These are phyloP conservation scores for Tamias sibiricus DNA, from an alignment of 2,113 vertebrate species.

Conservation along the genomic window DNA sequence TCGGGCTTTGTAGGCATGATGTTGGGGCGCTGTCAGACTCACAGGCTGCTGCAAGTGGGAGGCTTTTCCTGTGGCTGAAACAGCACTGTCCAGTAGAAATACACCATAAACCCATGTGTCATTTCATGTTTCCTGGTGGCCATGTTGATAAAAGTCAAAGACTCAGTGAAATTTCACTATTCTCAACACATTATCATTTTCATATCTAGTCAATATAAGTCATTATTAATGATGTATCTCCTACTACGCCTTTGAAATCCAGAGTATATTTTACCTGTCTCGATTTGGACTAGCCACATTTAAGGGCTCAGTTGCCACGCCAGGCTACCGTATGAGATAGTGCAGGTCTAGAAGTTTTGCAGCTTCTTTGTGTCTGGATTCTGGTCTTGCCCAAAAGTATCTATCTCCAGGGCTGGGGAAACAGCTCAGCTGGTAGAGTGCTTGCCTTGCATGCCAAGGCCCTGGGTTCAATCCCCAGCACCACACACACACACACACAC, in stretches of 20 bases:
- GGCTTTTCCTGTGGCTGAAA: background rate
- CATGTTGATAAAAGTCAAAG: background rate
- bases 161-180: background rate
- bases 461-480: too few relatives aligned
- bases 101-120: rapidly evolving
- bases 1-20: background rate
- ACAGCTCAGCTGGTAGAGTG: too few relatives aligned
- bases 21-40: rapidly evolving
- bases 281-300: rapidly evolving
- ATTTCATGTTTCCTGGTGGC: background rate
- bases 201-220: background rate
- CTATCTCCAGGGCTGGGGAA: background rate
- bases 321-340: background rate
- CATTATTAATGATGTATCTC: background rate
- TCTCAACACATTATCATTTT: background rate
- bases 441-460: too few relatives aligned
- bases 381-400: background rate
- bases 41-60: background rate
- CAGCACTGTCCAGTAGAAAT: background rate
- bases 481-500: too few relatives aligned
- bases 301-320: rapidly evolving
- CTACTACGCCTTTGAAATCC: background rate
- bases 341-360: rapidly evolving
- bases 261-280: background rate
- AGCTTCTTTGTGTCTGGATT: background rate